Conservation (phyloP, 2,113 vertebrate genomes). For the Lichenostomus cassidix region DNA sequence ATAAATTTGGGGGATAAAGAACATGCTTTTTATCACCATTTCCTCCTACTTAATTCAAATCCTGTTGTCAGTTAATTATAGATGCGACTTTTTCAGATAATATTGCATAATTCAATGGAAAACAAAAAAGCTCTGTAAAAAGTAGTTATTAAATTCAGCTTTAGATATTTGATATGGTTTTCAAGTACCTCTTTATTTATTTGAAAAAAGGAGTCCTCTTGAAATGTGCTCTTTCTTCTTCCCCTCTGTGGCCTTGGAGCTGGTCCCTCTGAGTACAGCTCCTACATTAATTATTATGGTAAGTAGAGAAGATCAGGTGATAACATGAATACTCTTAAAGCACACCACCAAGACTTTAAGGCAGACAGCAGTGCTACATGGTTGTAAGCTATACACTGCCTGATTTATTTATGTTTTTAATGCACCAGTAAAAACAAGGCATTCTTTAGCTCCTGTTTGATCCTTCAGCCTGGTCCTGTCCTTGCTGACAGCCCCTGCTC, state of each 20-base stretch:
- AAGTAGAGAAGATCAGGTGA: constrained; percentile 60
- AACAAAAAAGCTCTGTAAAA: constrained; percentile 68
- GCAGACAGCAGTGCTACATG: not conserved
- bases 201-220: constrained; percentile 53
- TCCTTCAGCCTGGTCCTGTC: not conserved
- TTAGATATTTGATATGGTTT: constrained; percentile 69
- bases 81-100: constrained; percentile 40
- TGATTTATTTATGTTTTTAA: constrained; percentile 22
- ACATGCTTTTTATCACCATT: not conserved
- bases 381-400: not conserved
- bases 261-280: constrained; percentile 31
- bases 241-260: constrained; percentile 49
- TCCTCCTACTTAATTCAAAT: not conserved
- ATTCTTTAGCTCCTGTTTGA: constrained; percentile 5
- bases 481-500: not conserved
- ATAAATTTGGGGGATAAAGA: not conserved
- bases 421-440: not conserved
- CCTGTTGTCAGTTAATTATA: constrained; percentile 40
- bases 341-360: not conserved
- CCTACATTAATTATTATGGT: constrained; percentile 65
- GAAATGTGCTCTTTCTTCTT: constrained; percentile 58
- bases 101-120: constrained; percentile 63
- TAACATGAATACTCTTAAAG: constrained; percentile 46
- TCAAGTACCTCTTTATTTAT: constrained; percentile 70
- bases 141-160: constrained; percentile 66